phyloP scores from a whole-genome alignment of 2,888 invertebrate genomes.

The Suillia variegata region DNA sequence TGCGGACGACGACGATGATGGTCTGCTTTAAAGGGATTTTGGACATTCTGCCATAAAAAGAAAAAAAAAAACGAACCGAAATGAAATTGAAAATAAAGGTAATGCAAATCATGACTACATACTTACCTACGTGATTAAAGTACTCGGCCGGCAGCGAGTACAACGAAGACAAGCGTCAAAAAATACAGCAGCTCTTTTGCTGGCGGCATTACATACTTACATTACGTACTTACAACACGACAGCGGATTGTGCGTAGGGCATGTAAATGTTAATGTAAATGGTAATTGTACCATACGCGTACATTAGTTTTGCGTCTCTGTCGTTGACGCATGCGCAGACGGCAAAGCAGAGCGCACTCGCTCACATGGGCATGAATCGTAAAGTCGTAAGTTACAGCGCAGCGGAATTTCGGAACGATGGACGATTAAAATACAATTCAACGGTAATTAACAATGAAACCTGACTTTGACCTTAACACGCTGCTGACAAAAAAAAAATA shows the following conservation, averaged over 20 bases:
- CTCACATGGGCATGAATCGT: no score
- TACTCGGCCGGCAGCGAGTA: background rate
- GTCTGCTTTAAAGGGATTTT: slow-evolving; percentile 4
- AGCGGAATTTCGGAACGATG: slow-evolving; percentile 10
- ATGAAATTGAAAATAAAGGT: background rate
- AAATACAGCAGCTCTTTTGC: no score
- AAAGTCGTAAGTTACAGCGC: no score
- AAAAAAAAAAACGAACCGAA: background rate
- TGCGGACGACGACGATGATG: background rate
- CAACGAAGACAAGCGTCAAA: no score
- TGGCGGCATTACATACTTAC: no score
- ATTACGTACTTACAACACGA: no score
- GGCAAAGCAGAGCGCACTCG: background rate
- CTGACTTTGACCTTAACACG: slow-evolving; percentile 54
- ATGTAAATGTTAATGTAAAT: background rate
- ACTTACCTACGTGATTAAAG: background rate
- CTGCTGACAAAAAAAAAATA: background rate
- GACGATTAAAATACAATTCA: slow-evolving; percentile 21
- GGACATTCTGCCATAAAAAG: background rate
- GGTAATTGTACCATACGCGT: no score
- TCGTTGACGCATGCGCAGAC: background rate
- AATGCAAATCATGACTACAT: background rate
- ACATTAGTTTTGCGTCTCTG: no score
- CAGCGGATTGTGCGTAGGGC: background rate
- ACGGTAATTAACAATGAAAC: slow-evolving; percentile 46